These are phyloP conservation scores for Salvelinus fontinalis DNA, from an alignment of 2,113 vertebrate genomes.

Conservation along the genomic window DNA sequence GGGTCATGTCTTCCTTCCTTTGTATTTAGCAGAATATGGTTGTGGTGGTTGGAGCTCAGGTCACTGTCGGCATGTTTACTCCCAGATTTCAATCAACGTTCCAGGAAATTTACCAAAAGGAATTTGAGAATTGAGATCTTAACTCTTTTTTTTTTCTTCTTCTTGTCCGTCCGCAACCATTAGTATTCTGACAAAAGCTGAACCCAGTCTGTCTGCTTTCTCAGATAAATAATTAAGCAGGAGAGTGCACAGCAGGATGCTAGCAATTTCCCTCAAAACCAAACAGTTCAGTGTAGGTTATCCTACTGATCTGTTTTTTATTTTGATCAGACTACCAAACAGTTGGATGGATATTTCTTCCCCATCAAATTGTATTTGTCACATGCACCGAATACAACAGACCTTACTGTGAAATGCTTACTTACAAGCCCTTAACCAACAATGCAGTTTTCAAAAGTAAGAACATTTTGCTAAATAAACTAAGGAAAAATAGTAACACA, in stretches of 20 bases:
- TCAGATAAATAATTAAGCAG: not conserved
- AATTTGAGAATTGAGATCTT: slow-evolving; percentile 60
- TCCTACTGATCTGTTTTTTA: slow-evolving; percentile 26
- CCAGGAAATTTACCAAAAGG: slow-evolving; percentile 55
- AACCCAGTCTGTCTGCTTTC: slow-evolving; percentile 1
- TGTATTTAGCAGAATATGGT: slow-evolving; percentile 45
- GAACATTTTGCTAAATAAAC: too few relatives aligned
- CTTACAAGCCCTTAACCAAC: too few relatives aligned
- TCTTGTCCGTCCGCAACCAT: not conserved
- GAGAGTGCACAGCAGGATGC: slow-evolving; percentile 2
- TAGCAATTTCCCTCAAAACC: not conserved
- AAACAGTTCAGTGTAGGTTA: slow-evolving; percentile 1
- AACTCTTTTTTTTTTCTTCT: not conserved
- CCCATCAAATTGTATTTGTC: slow-evolving; percentile 41
- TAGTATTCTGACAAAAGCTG: not conserved
- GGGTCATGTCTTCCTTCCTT: slow-evolving; percentile 30
- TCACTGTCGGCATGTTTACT: slow-evolving; percentile 41
- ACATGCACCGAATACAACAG: too few relatives aligned
- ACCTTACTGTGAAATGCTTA: too few relatives aligned
- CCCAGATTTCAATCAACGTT: slow-evolving; percentile 66
- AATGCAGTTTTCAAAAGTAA: too few relatives aligned
- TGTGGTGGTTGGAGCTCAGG: slow-evolving; percentile 22
- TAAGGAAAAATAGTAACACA: too few relatives aligned
- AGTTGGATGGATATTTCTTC: slow-evolving; percentile 26
- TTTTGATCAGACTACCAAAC: slow-evolving; percentile 46